phyloP scores from a whole-genome alignment of 1,140 invertebrate genomes.

The Drosophila yakuba region DNA sequence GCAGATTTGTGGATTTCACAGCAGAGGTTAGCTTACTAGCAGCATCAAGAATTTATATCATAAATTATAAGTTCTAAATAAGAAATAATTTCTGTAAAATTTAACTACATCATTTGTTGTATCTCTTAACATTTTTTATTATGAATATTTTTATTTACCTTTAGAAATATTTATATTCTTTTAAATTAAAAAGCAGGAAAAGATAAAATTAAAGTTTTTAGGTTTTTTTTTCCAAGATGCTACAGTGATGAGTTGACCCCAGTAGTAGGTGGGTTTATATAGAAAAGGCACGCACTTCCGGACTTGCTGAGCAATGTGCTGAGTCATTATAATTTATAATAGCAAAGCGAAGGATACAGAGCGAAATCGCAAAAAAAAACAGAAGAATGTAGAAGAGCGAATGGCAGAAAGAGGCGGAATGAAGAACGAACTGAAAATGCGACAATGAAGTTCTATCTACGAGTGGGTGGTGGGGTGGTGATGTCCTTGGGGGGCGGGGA shows the following conservation, averaged over 20 bases:
- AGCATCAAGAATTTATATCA: neutral
- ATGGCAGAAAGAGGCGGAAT: slow-evolving; percentile 4
- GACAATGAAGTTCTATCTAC: slow-evolving; percentile 69
- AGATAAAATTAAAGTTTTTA: neutral
- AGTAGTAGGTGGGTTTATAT: slow-evolving; percentile 9
- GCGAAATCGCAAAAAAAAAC: slow-evolving; percentile 27
- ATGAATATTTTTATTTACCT: neutral
- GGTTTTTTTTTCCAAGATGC: too few species aligned
- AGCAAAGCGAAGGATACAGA: slow-evolving; percentile 36
- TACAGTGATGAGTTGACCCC: neutral
- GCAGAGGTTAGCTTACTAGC: neutral
- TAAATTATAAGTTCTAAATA: neutral
- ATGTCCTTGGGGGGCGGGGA: neutral
- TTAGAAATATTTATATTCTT: too few species aligned
- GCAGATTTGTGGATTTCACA: slow-evolving; percentile 26
- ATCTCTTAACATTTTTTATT: too few species aligned
- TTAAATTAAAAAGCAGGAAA: too few species aligned
- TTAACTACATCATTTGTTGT: too few species aligned
- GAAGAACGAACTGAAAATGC: slow-evolving; percentile 57
- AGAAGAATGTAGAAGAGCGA: slow-evolving; percentile 6
- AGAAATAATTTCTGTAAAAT: neutral
- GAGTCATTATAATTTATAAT: slow-evolving; percentile 83
- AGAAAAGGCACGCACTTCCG: slow-evolving; percentile 62
- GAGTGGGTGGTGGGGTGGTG: neutral
- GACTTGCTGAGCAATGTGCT: slow-evolving; percentile 48